Percentiles rank a stretch among this genome's conserved stretches.
These are phyloP conservation scores for Leptopilina boulardi DNA, from an alignment of 1,140 invertebrate species.

Conservation along the genomic window DNA sequence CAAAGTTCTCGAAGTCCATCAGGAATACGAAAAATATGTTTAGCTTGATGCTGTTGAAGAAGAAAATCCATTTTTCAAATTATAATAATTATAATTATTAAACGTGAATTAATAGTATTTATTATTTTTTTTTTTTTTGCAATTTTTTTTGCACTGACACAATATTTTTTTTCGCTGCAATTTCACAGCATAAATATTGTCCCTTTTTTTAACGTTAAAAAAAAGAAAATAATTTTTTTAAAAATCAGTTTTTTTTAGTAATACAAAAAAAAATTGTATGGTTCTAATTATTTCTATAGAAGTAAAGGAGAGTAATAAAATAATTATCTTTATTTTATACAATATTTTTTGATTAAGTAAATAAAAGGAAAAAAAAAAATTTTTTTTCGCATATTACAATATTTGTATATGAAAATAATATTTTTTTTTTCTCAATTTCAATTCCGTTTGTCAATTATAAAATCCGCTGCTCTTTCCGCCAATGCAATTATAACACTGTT, in stretches of 20 bases:
- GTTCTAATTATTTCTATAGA: too few relatives aligned
- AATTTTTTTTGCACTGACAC: slow-evolving; percentile 9
- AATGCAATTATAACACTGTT: slow-evolving; percentile 82
- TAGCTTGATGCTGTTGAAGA: slow-evolving; percentile 62
- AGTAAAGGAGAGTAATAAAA: not conserved
- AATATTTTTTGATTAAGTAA: too few relatives aligned
- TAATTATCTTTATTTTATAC: slow-evolving; percentile 9
- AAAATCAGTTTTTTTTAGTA: too few relatives aligned
- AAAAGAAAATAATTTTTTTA: too few relatives aligned
- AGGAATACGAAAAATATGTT: slow-evolving; percentile 71
- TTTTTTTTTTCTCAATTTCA: too few relatives aligned
- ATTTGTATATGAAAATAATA: too few relatives aligned
- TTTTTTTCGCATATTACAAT: too few relatives aligned
- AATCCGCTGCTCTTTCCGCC: slow-evolving; percentile 80
- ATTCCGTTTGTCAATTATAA: slow-evolving; percentile 69
- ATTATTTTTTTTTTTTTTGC: slow-evolving; percentile 47
- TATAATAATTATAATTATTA: not conserved
- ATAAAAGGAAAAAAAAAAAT: too few relatives aligned
- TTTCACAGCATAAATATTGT: not conserved
- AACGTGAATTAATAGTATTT: not conserved
- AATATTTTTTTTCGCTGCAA: slow-evolving; percentile 30
- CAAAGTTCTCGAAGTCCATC: slow-evolving; percentile 83
- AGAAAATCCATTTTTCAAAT: slow-evolving; percentile 60
- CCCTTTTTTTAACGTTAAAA: not conserved
- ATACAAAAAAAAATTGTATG: too few relatives aligned